These are phyloP conservation scores for Crypturellus undulatus DNA, from an alignment of 2,113 vertebrate species.

Conservation along the genomic window DNA sequence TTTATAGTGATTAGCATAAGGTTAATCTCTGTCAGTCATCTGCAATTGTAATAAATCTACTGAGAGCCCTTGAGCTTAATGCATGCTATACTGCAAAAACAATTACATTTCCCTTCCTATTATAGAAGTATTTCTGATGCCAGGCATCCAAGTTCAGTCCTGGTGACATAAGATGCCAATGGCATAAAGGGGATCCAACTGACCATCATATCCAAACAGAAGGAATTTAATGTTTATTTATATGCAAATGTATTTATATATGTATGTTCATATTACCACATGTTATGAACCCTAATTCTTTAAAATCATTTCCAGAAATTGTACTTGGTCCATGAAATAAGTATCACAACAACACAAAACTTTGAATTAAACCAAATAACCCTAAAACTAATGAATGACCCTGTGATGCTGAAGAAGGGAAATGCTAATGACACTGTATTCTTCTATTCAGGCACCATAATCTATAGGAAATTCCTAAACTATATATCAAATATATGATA, in stretches of 20 bases:
- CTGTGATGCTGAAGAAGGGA: background rate
- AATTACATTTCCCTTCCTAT: slow-evolving; percentile 26
- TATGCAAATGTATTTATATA: background rate
- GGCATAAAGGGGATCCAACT: background rate
- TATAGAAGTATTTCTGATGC: background rate
- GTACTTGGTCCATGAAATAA: background rate
- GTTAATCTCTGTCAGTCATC: slow-evolving; percentile 3
- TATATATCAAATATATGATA: background rate
- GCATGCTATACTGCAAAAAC: slow-evolving; percentile 8
- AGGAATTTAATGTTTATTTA: background rate
- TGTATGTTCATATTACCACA: background rate
- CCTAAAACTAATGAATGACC: background rate
- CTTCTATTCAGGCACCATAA: background rate
- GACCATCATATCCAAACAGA: background rate
- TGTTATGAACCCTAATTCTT: background rate
- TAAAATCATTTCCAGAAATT: background rate
- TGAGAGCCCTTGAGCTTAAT: background rate
- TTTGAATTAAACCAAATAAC: background rate
- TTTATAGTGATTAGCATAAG: background rate
- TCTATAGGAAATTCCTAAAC: background rate
- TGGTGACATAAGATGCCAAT: background rate
- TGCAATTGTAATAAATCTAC: background rate
- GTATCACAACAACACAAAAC: background rate
- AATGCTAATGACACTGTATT: background rate
- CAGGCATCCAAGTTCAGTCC: background rate